Evolutionary conservation across 2,797 vertebrate species (phyloP), one percentile per base, ranked within the genome.

Genomic region (Valencia hispanica): DNA sequence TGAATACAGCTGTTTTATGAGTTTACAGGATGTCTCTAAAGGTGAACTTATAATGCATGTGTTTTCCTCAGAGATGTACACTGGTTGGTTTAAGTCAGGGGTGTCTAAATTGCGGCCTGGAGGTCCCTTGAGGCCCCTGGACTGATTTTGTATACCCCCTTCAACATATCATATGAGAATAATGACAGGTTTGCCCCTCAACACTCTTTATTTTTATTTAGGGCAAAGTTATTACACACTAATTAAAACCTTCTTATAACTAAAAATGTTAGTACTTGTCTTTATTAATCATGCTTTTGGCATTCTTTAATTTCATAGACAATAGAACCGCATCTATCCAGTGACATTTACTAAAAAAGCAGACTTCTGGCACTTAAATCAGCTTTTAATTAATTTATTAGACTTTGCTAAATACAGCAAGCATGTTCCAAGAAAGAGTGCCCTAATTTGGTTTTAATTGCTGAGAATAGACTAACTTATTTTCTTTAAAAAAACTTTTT

Each of bases 1-100:
- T 79, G 74, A 70, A 71, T 39, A 72, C 55, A 34, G 59, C 45
- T 74, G 22, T 51, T 74, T 70, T 76, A 53, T 73, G 43, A 4
- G 75, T 72, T 51, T 45, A 71, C 12, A 25, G 71, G 47, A 48
- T 48, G 70, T 45, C 48, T 53, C 50, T 2, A 68, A 11, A 41
- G 65, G 27, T 39, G 25, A 74, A 20, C 25, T 63, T 2, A 63
- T 32, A 14, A 32, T 32, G 18, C 9, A 6, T 73, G 14, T 61
- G n/a, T 25, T 61, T 22, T 25, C 3, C 18, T 47, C 25, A 0
- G 25, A 43, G 25, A 27, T n/a, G 43, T n/a, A n/a, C 5, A 17
- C 25, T 45, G 65, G 22, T n/a, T 66, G 36, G 22, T n/a, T 66
- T n/a, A 66, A 41, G 11, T n/a, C 10, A 12, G 34, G 9, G 5